Evolutionary conservation across 2,888 invertebrate species (phyloP), one percentile per base, ranked within the genome.

Genomic region (Nymphalis polychloros): DNA sequence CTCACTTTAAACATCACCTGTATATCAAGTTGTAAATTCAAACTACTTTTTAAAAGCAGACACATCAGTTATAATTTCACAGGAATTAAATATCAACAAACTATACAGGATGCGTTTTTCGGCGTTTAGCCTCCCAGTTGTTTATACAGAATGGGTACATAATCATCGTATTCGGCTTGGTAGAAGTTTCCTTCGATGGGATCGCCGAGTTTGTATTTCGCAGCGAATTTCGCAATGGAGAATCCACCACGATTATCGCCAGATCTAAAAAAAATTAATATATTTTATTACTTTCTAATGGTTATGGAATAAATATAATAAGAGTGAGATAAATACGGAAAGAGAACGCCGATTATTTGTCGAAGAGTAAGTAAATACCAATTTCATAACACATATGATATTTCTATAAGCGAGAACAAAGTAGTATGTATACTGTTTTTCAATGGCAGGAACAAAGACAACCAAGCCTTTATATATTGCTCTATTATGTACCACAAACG

Each of bases 141-240:
- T 69, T 91, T 84, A 83, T 92, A 92, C 2, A 94, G 80, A 0
- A 88, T 77, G 0, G 93, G 96, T 17, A 97, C 97, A 78, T 97
- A 97, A 77, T 96, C 96, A 80, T 97, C 97, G 83, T 93, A 97
- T 78, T 96, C 91, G 0, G 97, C 97, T 83, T 95, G 95, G 84
- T 94, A 97, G 83, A 96, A 95, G 82, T 97, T 97, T 23, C 96
- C 97, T 70, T 96, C 96, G 62, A 97, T 85, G 0, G 97, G 97
- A 64, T 94, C 90, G 3, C 95, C 96, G 13, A 97, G 90, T 19
- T 94, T 93, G 85, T 97, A 95, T 79, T 97, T 97, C 60, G 91
- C 80, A 0, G 96, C 96, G 82, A 97, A 96, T 20, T 94, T 94
- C 63, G 87, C 76, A 66, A 90, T 89, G 23, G 89, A 88, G 81